Base-by-base conservation (phyloP, 1,140 invertebrate genomes). In the Drosophila jambulina region DNA sequence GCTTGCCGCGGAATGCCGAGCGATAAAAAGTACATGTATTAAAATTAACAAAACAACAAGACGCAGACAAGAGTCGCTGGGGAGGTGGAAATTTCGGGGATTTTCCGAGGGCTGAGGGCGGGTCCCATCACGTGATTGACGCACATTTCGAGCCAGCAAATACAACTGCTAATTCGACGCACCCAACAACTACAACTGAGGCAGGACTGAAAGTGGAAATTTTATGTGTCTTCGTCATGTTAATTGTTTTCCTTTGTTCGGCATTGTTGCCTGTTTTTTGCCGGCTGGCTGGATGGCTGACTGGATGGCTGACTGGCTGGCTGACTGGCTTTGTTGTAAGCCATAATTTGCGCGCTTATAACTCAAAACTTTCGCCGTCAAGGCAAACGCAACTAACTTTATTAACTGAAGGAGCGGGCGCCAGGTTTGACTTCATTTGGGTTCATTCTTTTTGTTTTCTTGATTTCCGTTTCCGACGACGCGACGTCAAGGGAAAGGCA, bases 191-290 rank as follows among this genome's bases (percentile, higher is more conserved):
- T 38, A 27, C 32, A 29, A 36, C 56, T 7, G 60, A 1, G 53
- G n/a, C 32, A 21, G 49, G 40, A 54, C 32, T 58, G 49, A 43
- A 75, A 76, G 72, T 75, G 65, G 65, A 78, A 75, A 80, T 90
- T 88, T 90, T 81, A 90, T 88, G 85, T 88, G 85, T 85, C 81
- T 88, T 90, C 81, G 84, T 90, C 85, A 88, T 88, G 84, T 88
- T 88, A 88, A 88, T 90, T 88, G 81, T 88, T 81, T 82, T 74
- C 65, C 78, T 75, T 82, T 78, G 74, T 78, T 78, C 56, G 51
- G 67, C 70, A 54, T 72, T 79, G 53, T 65, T 43, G 78, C 8
- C 32, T 49, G 62, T 54, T 77, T 36, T 67, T 69, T 72, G 57
- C 57, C 32, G 48, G 34, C 25, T 51, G 53, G 17, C 32, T 32